Conservation (phyloP, 2,797 vertebrate species). For the Podarcis lilfordi region DNA sequence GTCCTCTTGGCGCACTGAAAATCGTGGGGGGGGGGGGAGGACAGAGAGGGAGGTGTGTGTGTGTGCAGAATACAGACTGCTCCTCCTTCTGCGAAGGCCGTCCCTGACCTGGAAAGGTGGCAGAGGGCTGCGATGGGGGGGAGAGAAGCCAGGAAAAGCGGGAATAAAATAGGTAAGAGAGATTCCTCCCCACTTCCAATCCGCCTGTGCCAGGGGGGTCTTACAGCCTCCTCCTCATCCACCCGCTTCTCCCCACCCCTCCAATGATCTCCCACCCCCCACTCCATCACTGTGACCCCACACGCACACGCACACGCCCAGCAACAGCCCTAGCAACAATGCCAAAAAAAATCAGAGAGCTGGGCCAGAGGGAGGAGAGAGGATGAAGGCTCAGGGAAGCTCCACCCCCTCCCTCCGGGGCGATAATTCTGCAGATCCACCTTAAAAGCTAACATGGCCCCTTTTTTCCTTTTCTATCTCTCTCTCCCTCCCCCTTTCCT, state of each 20-base stretch:
- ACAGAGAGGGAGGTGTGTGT: not conserved
- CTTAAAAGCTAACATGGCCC: conserved; percentile 66
- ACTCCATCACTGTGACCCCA: too few species aligned
- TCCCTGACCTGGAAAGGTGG: not conserved
- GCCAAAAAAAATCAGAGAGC: not conserved
- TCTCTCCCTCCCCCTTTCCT: too few species aligned
- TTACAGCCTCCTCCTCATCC: not conserved
- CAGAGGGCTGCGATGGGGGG: not conserved
- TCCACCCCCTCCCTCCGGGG: rapidly evolving
- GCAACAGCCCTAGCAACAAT: not conserved
- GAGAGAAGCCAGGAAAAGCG: too few species aligned
- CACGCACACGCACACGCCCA: not conserved
- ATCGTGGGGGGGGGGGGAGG: too few species aligned
- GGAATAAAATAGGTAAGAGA: too few species aligned
- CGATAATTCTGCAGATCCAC: conserved; percentile 60
- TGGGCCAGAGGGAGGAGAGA: too few species aligned
- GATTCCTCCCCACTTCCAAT: too few species aligned
- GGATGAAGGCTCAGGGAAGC: too few species aligned
- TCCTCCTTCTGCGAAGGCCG: too few species aligned
- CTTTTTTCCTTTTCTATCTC: not conserved
- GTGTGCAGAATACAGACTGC: not conserved
- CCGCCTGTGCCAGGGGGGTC: too few species aligned
- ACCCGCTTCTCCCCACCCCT: not conserved
- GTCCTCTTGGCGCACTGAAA: not conserved
- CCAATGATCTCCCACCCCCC: not conserved